A percentile compares a stretch with the other conserved stretches of the same genome.
Conservation (phyloP, 2,113 vertebrate species). For the Hippocampus comes region DNA sequence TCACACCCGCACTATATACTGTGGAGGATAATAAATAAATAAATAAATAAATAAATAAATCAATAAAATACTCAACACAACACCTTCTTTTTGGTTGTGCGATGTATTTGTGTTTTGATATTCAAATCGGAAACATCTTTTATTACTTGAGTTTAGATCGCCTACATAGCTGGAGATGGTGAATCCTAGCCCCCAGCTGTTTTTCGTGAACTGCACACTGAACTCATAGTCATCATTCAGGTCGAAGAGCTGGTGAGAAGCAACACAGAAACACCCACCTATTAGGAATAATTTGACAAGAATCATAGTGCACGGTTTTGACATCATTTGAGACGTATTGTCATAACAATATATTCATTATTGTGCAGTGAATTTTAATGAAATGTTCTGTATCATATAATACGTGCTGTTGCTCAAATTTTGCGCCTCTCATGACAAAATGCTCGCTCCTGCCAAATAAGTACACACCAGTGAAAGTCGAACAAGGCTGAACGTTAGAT, state of each 20-base stretch:
- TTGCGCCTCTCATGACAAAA: neutral
- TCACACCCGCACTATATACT: conserved; percentile 88
- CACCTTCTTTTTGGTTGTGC: neutral
- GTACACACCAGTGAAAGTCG: neutral
- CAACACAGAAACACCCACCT: neutral
- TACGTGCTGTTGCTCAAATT: neutral
- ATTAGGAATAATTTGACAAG: neutral
- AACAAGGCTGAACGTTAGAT: neutral
- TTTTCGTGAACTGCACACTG: conserved; percentile 85
- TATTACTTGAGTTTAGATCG: conserved; percentile 84
- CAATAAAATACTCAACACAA: neutral
- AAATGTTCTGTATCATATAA: neutral
- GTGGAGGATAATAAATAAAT: neutral
- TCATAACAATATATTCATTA: neutral
- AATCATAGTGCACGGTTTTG: neutral
- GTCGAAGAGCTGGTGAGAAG: conserved; percentile 62
- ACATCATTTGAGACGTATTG: neutral
- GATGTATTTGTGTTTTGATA: neutral
- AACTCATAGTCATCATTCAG: conserved; percentile 78
- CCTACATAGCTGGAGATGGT: conserved; percentile 87
- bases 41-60: neutral
- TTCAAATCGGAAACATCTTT: neutral
- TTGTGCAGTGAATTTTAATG: neutral
- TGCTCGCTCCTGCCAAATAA: neutral
- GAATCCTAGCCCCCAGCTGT: conserved; percentile 85